A percentile compares a stretch with the other conserved stretches of the same genome.
Evolutionary conservation across 2,888 invertebrate species (phyloP).

Genomic region (Agrochola litura): DNA sequence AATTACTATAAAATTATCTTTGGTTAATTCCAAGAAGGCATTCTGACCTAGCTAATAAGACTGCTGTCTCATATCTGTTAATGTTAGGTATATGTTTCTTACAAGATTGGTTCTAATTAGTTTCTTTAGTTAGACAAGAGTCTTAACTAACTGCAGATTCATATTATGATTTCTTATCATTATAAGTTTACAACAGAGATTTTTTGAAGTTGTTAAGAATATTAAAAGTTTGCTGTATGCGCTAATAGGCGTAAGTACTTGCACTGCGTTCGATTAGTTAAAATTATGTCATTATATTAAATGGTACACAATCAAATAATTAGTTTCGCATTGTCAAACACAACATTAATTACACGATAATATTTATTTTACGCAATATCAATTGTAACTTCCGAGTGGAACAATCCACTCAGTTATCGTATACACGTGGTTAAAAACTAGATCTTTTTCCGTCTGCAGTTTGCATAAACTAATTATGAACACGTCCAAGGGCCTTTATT

Average conservation of each 20-base stretch:
- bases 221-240: constrained; percentile 6
- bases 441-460: constrained; percentile 74
- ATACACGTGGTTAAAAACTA: constrained; percentile 79
- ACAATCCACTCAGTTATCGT: constrained; percentile 74
- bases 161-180: constrained; percentile 12
- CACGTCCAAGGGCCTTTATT: constrained; percentile 70
- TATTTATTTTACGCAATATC: constrained; percentile 65
- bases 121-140: constrained; percentile 24
- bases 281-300: constrained; percentile 44
- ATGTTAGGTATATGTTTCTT: constrained; percentile 10
- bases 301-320: constrained; percentile 64
- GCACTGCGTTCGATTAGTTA: constrained; percentile 19
- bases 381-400: constrained; percentile 69
- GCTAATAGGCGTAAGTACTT: constrained; percentile 2
- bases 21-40: constrained; percentile 39
- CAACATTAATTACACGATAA: constrained; percentile 68
- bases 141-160: constrained; percentile 18
- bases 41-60: constrained; percentile 40
- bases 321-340: constrained; percentile 74
- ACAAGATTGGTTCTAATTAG: constrained; percentile 39
- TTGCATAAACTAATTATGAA: constrained; percentile 76
- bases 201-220: constrained; percentile 15
- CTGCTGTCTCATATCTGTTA: constrained; percentile 9
- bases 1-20: constrained; percentile 40
- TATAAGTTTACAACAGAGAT: background rate